Conservation (phyloP, 2,888 invertebrate species). For the Dynastes hyllus region DNA sequence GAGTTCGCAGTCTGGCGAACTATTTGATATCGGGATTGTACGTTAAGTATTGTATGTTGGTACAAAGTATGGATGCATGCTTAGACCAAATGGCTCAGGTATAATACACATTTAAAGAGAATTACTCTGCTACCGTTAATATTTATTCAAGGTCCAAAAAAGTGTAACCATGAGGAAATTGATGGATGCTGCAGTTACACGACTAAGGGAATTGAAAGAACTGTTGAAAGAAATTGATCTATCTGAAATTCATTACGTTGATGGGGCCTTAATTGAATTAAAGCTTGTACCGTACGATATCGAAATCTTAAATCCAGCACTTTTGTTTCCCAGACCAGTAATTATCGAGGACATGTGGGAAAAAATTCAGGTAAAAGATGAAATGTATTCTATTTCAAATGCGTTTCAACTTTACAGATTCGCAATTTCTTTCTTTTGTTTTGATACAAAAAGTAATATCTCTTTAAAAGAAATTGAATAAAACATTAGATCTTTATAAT, state of each 20-base stretch:
- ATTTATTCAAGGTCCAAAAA: conserved; percentile 71
- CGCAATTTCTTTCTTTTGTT: not conserved
- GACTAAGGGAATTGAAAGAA: conserved; percentile 76
- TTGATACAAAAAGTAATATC: no score
- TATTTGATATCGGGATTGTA: conserved; percentile 73
- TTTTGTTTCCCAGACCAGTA: conserved; percentile 77
- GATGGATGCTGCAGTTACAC: conserved; percentile 74
- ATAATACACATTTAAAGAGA: conserved; percentile 14
- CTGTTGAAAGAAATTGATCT: conserved; percentile 75
- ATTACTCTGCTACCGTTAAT: not conserved
- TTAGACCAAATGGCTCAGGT: conserved; percentile 76
- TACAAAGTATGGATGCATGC: conserved; percentile 75
- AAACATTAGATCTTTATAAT: no score
- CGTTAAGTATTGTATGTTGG: conserved; percentile 73
- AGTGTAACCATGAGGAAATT: conserved; percentile 74
- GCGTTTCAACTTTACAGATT: not conserved
- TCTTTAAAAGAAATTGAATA: no score
- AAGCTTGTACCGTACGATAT: conserved; percentile 80
- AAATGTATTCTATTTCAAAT: not conserved
- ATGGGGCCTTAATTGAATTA: conserved; percentile 80
- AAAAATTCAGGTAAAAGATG: conserved; percentile 58
- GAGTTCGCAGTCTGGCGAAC: conserved; percentile 72
- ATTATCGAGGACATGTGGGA: conserved; percentile 66
- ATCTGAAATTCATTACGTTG: conserved; percentile 81
- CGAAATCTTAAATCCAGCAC: conserved; percentile 76